Conservation (phyloP, 2,113 vertebrate species). For the Gavialis gangeticus region DNA sequence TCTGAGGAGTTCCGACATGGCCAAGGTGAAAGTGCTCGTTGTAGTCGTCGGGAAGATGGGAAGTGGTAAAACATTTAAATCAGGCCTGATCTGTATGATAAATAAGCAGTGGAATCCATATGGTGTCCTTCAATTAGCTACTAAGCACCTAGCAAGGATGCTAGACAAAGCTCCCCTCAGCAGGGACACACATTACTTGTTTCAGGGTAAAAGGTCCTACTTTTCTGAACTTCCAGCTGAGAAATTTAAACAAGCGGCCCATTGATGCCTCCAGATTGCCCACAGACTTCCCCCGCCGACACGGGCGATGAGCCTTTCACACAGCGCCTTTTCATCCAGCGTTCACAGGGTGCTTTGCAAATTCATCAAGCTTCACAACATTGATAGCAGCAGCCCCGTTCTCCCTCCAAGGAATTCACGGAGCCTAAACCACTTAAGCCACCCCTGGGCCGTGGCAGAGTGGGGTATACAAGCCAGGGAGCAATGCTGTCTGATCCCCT, state of each 20-base stretch:
- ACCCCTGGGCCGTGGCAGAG: not conserved
- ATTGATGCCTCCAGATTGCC: not conserved
- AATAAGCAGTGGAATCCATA: not conserved
- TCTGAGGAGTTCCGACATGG: not conserved
- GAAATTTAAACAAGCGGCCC: not conserved
- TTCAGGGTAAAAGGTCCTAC: not conserved
- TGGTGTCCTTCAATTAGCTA: not conserved
- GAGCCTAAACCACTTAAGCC: not conserved
- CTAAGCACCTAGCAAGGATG: accelerated
- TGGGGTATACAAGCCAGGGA: not conserved
- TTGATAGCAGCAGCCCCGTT: not conserved
- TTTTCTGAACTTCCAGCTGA: accelerated
- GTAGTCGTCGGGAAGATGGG: not conserved
- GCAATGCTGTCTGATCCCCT: not conserved
- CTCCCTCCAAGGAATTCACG: no score
- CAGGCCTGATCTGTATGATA: not conserved
- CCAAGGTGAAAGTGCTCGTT: not conserved
- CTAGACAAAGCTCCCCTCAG: accelerated
- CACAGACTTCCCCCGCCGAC: accelerated
- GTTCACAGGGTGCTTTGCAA: accelerated
- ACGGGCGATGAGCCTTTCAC: not conserved
- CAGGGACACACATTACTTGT: accelerated
- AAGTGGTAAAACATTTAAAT: not conserved
- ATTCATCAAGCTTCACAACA: accelerated
- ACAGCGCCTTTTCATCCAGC: accelerated